Percentiles rank a stretch among this genome's conserved stretches.
These are phyloP conservation scores for Drosophila cracens DNA, from an alignment of 2,888 invertebrate species.

Conservation along the genomic window DNA sequence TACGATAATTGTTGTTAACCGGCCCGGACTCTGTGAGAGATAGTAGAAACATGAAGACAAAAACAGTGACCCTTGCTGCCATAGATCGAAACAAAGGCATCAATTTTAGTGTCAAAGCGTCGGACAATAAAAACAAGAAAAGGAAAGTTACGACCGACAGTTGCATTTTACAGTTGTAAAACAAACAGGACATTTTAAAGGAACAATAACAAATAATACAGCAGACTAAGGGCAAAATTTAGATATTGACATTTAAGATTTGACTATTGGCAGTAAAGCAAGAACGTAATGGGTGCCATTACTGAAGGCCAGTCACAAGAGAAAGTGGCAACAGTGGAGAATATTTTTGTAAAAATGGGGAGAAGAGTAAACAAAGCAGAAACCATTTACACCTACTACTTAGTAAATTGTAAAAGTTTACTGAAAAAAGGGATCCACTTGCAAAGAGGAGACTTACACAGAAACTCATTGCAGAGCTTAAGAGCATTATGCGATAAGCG, in stretches of 20 bases:
- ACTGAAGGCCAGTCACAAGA: background rate
- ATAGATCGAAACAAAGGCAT: conserved; percentile 10
- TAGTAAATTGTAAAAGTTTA: background rate
- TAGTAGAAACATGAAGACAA: background rate
- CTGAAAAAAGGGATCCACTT: background rate
- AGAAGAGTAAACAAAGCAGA: background rate
- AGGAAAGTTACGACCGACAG: background rate
- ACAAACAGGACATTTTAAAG: background rate
- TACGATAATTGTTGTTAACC: conserved; percentile 58
- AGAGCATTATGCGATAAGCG: conserved; percentile 1
- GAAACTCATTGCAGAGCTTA: background rate
- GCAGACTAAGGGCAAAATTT: background rate
- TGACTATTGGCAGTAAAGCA: background rate
- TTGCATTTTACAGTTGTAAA: conserved; percentile 6
- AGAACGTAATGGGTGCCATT: background rate
- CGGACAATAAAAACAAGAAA: background rate
- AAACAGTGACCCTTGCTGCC: background rate
- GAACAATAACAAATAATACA: background rate
- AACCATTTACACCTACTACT: background rate
- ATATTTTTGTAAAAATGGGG: background rate
- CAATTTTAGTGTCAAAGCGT: conserved; percentile 14
- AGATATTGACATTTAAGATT: background rate
- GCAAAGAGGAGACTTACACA: background rate
- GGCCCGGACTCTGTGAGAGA: conserved; percentile 23
- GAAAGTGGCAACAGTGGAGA: too few relatives aligned